Base-by-base conservation (phyloP, 2,797 vertebrate species). In the Labroides dimidiatus region DNA sequence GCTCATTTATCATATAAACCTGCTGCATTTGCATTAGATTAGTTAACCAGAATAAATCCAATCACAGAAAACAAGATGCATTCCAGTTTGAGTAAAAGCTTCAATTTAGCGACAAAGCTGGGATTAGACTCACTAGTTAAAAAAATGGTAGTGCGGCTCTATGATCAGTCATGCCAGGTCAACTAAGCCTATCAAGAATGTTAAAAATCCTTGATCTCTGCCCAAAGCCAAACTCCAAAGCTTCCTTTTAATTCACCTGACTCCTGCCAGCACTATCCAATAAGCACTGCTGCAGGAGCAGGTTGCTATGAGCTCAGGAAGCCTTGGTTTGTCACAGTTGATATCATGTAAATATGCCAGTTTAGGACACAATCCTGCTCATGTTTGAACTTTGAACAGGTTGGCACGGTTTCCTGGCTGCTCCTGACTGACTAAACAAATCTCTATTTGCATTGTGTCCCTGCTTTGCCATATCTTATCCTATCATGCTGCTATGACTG, bases 141-240 rank as follows among this genome's bases (percentile, higher is more conserved):
- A 52, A 75, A 82, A 68, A 84, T 59, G 71, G 64, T 69, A 57
- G 66, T 59, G 86, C 58, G 49, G 72, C 72, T 84, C 58, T 78
- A 43, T 85, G 85, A 90, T 87, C 84, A 85, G 78, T 82, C 82
- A 84, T 75, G 84, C 81, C 76, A 67, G 88, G 83, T 89, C 85
- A 77, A 68, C 70, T 88, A 91, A 91, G 82, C 86, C 82, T 48
- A 73, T 75, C 71, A 80, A 81, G 91, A 91, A 93, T 87, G 86
- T 68, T 65, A 81, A 84, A 80, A 88, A 89, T 87, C 78, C 76
- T 59, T 69, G 72, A 87, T 90, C 86, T 81, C 74, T 62, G 54
- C 69, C 87, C 69, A 80, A 63, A 85, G 81, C 80, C 55, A 42
- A 76, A 85, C 76, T 79, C 79, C 42, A 68, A 80, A 57, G 77